Conservation (phyloP, 2,888 invertebrate species). For the Nomada fabriciana region DNA sequence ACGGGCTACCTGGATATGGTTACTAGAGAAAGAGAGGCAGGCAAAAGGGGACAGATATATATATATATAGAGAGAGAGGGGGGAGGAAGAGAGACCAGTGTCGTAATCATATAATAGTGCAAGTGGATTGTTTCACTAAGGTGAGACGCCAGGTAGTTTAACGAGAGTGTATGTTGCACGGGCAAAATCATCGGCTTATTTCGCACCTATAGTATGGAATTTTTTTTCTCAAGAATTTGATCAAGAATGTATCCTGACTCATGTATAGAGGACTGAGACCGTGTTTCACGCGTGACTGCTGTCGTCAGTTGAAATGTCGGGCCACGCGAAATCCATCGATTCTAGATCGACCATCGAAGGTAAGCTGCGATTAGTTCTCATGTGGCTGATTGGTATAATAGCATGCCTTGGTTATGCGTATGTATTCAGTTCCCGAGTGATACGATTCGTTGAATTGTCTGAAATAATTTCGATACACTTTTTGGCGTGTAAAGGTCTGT, state of each 20-base stretch:
- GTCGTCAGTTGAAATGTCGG: constrained; percentile 2
- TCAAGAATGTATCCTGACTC: background rate
- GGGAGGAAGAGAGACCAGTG: constrained; percentile 23
- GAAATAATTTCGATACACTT: no score
- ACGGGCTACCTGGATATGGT: constrained; percentile 34
- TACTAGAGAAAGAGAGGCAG: background rate
- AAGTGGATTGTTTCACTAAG: constrained; percentile 36
- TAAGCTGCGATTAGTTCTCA: background rate
- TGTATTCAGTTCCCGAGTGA: no score
- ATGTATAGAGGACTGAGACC: background rate
- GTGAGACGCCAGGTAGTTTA: constrained; percentile 8
- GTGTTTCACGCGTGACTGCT: constrained; percentile 6
- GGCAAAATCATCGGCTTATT: background rate
- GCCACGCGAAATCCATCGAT: constrained; percentile 1
- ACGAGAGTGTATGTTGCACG: background rate
- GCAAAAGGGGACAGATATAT: no score
- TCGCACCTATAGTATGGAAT: background rate
- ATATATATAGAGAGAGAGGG: background rate
- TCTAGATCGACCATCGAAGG: constrained; percentile 1
- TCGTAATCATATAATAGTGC: constrained; percentile 38
- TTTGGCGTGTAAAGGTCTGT: no score
- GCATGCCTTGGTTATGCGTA: no score
- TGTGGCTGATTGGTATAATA: background rate
- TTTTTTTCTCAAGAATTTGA: background rate
- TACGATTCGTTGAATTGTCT: no score